A percentile compares a stretch with the other conserved stretches of the same genome.
Conservation (phyloP, 2,888 invertebrate species). For the Cheilosia soror region DNA sequence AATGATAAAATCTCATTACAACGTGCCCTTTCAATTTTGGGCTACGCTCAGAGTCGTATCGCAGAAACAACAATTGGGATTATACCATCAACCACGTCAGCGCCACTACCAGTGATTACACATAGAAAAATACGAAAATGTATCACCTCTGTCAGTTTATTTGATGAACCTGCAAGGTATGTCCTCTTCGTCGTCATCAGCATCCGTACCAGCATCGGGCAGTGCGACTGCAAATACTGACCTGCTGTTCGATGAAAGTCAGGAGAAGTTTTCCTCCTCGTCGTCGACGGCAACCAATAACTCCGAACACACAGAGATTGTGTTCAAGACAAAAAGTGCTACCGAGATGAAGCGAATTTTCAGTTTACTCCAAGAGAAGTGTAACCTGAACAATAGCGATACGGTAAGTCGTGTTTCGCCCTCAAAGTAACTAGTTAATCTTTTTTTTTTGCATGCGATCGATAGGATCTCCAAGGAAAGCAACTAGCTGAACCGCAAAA, state of each 20-base stretch:
- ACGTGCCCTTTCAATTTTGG: no score
- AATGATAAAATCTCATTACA: no score
- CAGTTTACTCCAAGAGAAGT: constrained; percentile 82
- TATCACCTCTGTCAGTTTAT: no score
- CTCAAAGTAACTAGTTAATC: background rate
- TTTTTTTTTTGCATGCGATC: background rate
- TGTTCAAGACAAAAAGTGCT: constrained; percentile 82
- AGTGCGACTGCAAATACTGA: constrained; percentile 69
- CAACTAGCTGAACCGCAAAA: constrained; percentile 83
- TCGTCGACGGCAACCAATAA: constrained; percentile 63
- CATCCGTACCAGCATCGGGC: constrained; percentile 76
- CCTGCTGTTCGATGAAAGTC: constrained; percentile 64
- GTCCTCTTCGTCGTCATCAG: constrained; percentile 76
- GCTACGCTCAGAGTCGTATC: no score
- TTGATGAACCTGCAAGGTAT: no score
- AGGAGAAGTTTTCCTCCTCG: constrained; percentile 65
- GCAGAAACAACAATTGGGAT: no score
- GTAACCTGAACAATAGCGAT: constrained; percentile 79
- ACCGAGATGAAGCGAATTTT: constrained; percentile 83
- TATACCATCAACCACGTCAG: no score
- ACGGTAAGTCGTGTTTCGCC: constrained; percentile 77
- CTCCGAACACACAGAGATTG: constrained; percentile 81
- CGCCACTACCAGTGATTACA: no score
- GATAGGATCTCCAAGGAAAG: constrained; percentile 81
- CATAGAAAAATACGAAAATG: no score